Base-by-base conservation (phyloP, 2,888 invertebrate species). In the Amiota minor region DNA sequence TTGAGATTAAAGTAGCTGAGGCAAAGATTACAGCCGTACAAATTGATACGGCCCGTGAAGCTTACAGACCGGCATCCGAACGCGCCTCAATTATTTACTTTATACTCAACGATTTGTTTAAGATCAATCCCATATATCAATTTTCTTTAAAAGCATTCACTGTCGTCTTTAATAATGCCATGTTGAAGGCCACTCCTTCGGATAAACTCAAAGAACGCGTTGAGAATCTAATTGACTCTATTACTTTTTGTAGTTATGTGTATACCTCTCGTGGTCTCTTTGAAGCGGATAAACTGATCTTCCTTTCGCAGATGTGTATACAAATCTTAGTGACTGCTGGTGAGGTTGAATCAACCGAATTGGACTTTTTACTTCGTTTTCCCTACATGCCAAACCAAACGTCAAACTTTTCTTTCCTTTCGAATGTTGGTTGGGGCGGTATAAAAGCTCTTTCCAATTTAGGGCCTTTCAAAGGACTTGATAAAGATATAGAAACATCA, bases 81-180 rank as follows among this genome's bases (percentile, higher is more conserved):
- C 91, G 98, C 75, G 97, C 97, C 0, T 97, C 98, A 0, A 92
- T 98, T 0, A 91, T 98, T 1, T 98, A 98, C 89, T 98, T 98
- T 88, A 96, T 98, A 76, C 91, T 98, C 75, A 98, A 97, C 87
- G 98, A 98, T 84, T 90, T 98, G 69, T 93, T 94, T 90, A 96
- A 96, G 89, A 97, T 98, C 83, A 97, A 98, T 90, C 96, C 96
- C 62, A 96, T 98, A 88, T 98, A 98, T 90, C 97, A 98, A 89
- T 98, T 98, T 90, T 98, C 98, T 0, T 90, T 98, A 73, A 98
- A 98, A 90, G 97, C 98, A 0, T 98, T 97, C 91, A 96, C 95
- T 81, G 95, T 95, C 0, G 97, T 98, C 4, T 98, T 98, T 89
- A 78, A 84, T 81, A 95, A 95, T 79, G 97, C 98, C 0, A 93